Percentiles rank a stretch among this genome's conserved stretches.
phyloP scores from a whole-genome alignment of 2,888 invertebrate genomes.

The Teinopalpus imperialis region DNA sequence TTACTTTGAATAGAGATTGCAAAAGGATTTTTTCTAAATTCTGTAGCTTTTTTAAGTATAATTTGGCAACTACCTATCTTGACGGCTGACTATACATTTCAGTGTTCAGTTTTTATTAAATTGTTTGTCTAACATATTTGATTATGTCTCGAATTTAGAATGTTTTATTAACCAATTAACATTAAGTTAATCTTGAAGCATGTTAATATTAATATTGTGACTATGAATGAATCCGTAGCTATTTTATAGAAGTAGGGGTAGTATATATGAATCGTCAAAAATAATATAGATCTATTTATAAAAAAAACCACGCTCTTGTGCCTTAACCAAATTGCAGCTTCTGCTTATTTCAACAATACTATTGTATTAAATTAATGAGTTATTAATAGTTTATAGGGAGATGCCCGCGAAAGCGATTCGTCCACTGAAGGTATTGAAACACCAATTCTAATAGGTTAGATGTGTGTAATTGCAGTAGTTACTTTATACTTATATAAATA shows the following conservation, averaged over 20 bases:
- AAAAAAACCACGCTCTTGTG: constrained; percentile 25
- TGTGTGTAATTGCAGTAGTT: constrained; percentile 32
- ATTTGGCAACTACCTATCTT: constrained; percentile 19
- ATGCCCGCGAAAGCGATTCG: constrained; percentile 70
- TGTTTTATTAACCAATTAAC: constrained; percentile 23
- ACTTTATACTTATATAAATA: constrained; percentile 21
- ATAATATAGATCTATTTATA: constrained; percentile 11
- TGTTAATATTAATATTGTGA: constrained; percentile 21
- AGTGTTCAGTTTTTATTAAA: background rate
- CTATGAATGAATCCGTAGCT: constrained; percentile 2
- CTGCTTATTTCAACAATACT: constrained; percentile 26
- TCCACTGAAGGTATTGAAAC: constrained; percentile 78
- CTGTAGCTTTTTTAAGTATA: too few relatives aligned
- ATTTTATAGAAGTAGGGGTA: background rate
- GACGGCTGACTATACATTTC: constrained; percentile 5
- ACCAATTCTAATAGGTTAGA: constrained; percentile 66
- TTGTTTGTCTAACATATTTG: constrained; percentile 1
- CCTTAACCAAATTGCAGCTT: constrained; percentile 29
- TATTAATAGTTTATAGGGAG: constrained; percentile 35
- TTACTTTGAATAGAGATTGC: background rate
- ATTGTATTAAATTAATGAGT: constrained; percentile 30
- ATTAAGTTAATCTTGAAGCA: constrained; percentile 18
- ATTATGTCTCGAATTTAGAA: constrained; percentile 14
- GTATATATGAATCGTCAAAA: constrained; percentile 4
- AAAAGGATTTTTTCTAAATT: constrained; percentile 3